Base-by-base conservation (phyloP, 2,888 invertebrate genomes). In the Troglohyphantes excavatus region DNA sequence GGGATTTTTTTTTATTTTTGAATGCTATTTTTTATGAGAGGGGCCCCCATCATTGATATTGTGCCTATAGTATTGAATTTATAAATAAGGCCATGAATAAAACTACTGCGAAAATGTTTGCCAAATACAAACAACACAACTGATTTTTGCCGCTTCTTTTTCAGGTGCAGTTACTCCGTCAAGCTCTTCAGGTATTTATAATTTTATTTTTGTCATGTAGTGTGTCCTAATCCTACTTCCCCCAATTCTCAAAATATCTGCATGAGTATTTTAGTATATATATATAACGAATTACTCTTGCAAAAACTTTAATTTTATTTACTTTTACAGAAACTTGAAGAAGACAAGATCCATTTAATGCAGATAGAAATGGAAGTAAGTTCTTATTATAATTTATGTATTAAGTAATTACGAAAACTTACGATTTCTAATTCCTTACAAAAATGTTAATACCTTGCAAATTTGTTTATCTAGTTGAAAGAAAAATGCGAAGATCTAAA, bases 361-460 rank as follows among this genome's bases (percentile, higher is more conserved):
- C 91, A 91, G 26, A 91, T 92, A 23, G 92, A 94, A 95, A 96
- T 92, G 95, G 95, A 92, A 91, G 93, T 93, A 92, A 91, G 90
- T 91, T 27, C 13, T 39, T 6, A 7, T 21, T 17, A 19, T 27
- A 39, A 27, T 53, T 21, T 75, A n/a, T 46, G 13, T 33, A 46
- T 46, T 2, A 46, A 13, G 11, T 46, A 7, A 46, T 9, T 46
- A 5, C 53, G 9, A 7, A 39, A 39, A 0, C 1, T 39, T 1
- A n/a, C 53, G 0, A 53, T 17, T 7, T 5, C 2, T 7, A 53
- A 53, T 17, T 13, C 5, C 2, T 0, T 5, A 13, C 1, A 9
- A 29, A 1, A 53, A n/a, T 7, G n/a, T 11, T 7, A 53, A 53
- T 17, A 53, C 5, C 2, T 0, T 5, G 17, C 1, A 9, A 29